Percentiles rank a stretch among this genome's conserved stretches.
Conservation (phyloP, 2,888 invertebrate species). For the Amitus sp. region DNA sequence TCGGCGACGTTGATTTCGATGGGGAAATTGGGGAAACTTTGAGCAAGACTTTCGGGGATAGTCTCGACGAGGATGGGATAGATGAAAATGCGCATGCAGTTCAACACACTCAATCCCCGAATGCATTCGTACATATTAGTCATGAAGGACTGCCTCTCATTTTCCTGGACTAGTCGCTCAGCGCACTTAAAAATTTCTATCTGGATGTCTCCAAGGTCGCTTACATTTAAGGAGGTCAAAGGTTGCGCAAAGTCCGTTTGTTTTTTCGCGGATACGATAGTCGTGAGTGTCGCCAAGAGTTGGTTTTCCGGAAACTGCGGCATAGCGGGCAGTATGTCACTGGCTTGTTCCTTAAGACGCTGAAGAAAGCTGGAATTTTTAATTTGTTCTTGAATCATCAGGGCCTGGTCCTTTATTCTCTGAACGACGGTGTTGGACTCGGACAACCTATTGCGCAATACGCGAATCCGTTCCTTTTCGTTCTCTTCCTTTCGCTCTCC, state of each 20-base stretch:
- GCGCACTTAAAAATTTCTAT: slow-evolving; percentile 51
- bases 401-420: slow-evolving; percentile 44
- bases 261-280: slow-evolving; percentile 41
- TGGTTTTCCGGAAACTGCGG: slow-evolving; percentile 54
- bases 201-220: slow-evolving; percentile 45
- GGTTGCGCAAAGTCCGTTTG: slow-evolving; percentile 16
- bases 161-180: slow-evolving; percentile 46
- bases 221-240: slow-evolving; percentile 27
- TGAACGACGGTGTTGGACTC: slow-evolving; percentile 30
- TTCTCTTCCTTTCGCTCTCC: slow-evolving; percentile 23
- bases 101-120: slow-evolving; percentile 49
- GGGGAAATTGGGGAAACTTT: slow-evolving; percentile 47
- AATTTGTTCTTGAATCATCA: slow-evolving; percentile 48
- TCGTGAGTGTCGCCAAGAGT: slow-evolving; percentile 46
- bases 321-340: slow-evolving; percentile 53
- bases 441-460: slow-evolving; percentile 25
- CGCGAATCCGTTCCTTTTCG: slow-evolving; percentile 21
- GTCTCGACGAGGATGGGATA: slow-evolving; percentile 55
- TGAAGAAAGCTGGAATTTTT: slow-evolving; percentile 47
- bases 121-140: slow-evolving; percentile 52
- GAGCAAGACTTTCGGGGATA: slow-evolving; percentile 47
- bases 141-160: slow-evolving; percentile 51
- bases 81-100: slow-evolving; percentile 58
- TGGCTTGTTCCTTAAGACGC: slow-evolving; percentile 42
- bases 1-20: slow-evolving; percentile 55